Evolutionary conservation across 2,797 vertebrate species (phyloP).

Genomic region (Taenioides sp.): DNA sequence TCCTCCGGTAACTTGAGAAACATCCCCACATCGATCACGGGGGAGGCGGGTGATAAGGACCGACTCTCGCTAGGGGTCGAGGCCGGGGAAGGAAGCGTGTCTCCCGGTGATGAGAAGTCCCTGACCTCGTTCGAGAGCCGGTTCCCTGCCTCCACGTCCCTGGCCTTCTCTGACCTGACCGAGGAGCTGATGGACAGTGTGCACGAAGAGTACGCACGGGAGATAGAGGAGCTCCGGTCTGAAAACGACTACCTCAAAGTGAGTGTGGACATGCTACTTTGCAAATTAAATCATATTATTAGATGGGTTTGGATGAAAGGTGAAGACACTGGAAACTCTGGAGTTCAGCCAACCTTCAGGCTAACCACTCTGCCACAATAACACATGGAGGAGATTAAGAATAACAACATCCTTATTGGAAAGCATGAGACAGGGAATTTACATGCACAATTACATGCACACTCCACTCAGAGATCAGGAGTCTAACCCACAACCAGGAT

Average conservation of each 20-base stretch:
- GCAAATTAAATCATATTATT: too few relatives aligned
- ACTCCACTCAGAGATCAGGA: too few relatives aligned
- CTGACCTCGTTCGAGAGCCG: slow-evolving; percentile 89
- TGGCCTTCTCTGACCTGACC: slow-evolving; percentile 96
- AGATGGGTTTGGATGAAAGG: too few relatives aligned
- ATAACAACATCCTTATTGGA: background rate
- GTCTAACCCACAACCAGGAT: too few relatives aligned
- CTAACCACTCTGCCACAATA: background rate
- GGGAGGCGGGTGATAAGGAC: slow-evolving; percentile 71
- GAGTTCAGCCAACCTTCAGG: background rate
- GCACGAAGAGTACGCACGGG: slow-evolving; percentile 87
- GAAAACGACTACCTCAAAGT: slow-evolving; percentile 99
- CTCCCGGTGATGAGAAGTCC: slow-evolving; percentile 84
- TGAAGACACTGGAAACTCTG: background rate
- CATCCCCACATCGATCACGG: slow-evolving; percentile 41
- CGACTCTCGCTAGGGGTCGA: slow-evolving; percentile 62
- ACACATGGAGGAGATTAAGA: background rate
- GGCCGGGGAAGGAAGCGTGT: slow-evolving; percentile 72
- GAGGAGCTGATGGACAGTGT: slow-evolving; percentile 91
- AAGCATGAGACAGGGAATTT: background rate
- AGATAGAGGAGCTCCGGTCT: slow-evolving; percentile 93
- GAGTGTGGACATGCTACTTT: slow-evolving; percentile 41
- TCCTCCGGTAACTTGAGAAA: slow-evolving; percentile 5
- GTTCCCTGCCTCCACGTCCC: slow-evolving; percentile 88
- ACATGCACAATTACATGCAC: too few relatives aligned